Base-by-base conservation (phyloP, 2,888 invertebrate genomes). In the Dolomedes plantarius region DNA sequence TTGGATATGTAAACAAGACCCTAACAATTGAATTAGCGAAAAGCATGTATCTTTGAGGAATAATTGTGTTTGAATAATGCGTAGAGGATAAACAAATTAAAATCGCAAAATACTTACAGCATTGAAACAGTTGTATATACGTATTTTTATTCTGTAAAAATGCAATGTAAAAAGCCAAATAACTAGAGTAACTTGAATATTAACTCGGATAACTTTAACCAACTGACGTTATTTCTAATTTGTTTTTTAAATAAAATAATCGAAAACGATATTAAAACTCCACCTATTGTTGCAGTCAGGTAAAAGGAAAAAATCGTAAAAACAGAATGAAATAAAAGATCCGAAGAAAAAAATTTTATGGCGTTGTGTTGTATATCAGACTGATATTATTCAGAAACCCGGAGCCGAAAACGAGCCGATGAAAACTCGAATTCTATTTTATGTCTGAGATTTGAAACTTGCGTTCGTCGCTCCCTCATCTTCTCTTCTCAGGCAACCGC, bases 391-490 rank as follows among this genome's bases (percentile, higher is more conserved):
- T 56, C 82, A 76, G 28, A 36, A 82, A 82, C 71, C 50, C 71
- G 67, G 69, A 75, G 74, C 69, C 62, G 39, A 23, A 36, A 83
- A 83, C 76, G 77, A 83, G 71, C 72, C 83, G 83, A 73, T 83
- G 83, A 83, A 83, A 83, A 76, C 77, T 71, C 72, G 76, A 83
- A 77, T 73, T 83, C 82, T 71, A 76, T 76, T 76, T 74, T 78
- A 78, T 74, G 82, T 82, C 83, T 72, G 72, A 77, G 83, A 77
- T 83, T 83, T 77, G 77, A 77, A 83, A 77, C 73, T 41, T 39
- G 39, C 75, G 82, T 76, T 71, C 83, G 73, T 77, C 76, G 83
- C 76, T 76, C 83, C 83, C 50, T 46, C 46, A 71, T 76, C 27
- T 76, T 77, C 50, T 72, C 46, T 69, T 75, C 77, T 72, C 83